Evolutionary conservation across 1,140 invertebrate genomes (phyloP).

Genomic region (Tetramorium alpestre): DNA sequence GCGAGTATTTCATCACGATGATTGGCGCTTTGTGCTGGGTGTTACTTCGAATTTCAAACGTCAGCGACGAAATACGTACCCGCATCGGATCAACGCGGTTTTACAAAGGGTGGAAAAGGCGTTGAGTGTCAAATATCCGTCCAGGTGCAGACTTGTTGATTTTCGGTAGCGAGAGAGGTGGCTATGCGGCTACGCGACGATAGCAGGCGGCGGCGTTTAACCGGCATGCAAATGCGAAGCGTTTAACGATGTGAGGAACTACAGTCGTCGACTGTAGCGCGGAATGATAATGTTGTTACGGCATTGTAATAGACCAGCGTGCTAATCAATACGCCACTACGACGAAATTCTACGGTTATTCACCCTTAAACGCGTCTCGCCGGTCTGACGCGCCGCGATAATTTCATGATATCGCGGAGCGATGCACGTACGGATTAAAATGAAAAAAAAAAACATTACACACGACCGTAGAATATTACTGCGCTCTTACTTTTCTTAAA

Average conservation of each 20-base stretch:
- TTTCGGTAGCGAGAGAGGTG: not conserved
- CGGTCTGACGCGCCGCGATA: too few species aligned
- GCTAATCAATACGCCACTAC: slow-evolving; percentile 27
- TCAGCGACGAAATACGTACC: slow-evolving; percentile 10
- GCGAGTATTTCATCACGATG: not conserved
- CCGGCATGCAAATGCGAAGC: slow-evolving; percentile 33
- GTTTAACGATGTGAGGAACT: slow-evolving; percentile 45
- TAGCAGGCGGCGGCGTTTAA: not conserved
- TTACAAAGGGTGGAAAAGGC: slow-evolving; percentile 22
- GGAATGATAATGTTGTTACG: slow-evolving; percentile 40
- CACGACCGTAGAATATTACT: not conserved
- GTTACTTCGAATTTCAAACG: slow-evolving; percentile 21
- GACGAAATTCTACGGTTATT: slow-evolving; percentile 34
- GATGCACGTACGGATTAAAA: not conserved
- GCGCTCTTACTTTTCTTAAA: not conserved
- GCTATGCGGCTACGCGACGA: not conserved
- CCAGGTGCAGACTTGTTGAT: slow-evolving; percentile 44
- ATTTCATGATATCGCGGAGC: not conserved
- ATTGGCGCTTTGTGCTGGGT: not conserved
- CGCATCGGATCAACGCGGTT: not conserved
- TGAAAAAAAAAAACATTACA: not conserved
- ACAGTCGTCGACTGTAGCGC: not conserved
- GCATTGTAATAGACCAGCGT: not conserved
- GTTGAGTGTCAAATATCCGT: slow-evolving; percentile 11
- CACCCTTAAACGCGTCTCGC: not conserved